Conservation (phyloP, 2,888 invertebrate genomes). For the Thereva unica region DNA sequence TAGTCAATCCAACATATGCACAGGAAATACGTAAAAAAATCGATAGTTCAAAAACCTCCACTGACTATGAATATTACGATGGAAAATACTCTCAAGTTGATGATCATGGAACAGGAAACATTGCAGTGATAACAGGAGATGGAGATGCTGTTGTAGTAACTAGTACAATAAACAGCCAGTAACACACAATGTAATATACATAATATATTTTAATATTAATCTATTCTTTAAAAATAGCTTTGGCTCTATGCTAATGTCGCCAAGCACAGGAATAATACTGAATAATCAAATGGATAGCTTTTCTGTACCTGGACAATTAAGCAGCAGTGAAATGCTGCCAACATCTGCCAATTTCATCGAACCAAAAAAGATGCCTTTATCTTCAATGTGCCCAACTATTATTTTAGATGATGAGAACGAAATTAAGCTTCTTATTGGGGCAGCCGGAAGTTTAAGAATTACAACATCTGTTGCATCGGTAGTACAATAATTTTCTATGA, state of each 20-base stretch:
- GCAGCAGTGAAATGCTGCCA: conserved; percentile 74
- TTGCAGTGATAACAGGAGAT: conserved; percentile 78
- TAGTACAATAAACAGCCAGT: conserved; percentile 66
- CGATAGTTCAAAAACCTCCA: conserved; percentile 62
- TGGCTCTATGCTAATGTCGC: conserved; percentile 77
- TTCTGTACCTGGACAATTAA: conserved; percentile 77
- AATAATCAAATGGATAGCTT: conserved; percentile 98
- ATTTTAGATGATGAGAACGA: conserved; percentile 68
- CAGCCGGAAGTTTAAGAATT: conserved; percentile 89
- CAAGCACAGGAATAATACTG: conserved; percentile 82
- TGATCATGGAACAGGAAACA: conserved; percentile 88
- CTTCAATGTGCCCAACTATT: conserved; percentile 88
- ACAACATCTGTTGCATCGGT: conserved; percentile 79
- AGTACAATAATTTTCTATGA: not conserved
- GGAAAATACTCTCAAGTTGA: conserved; percentile 66
- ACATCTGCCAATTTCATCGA: conserved; percentile 82
- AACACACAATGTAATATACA: conserved; percentile 59
- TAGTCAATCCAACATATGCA: conserved; percentile 69
- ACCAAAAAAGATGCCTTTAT: conserved; percentile 83
- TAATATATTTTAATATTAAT: conserved; percentile 63
- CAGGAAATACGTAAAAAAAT: conserved; percentile 59
- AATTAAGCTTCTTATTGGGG: conserved; percentile 74
- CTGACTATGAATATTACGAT: conserved; percentile 73
- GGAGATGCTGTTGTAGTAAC: conserved; percentile 92
- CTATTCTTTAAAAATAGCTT: conserved; percentile 63